phyloP scores from a whole-genome alignment of 2,888 invertebrate species.

The Meteorus colon region DNA sequence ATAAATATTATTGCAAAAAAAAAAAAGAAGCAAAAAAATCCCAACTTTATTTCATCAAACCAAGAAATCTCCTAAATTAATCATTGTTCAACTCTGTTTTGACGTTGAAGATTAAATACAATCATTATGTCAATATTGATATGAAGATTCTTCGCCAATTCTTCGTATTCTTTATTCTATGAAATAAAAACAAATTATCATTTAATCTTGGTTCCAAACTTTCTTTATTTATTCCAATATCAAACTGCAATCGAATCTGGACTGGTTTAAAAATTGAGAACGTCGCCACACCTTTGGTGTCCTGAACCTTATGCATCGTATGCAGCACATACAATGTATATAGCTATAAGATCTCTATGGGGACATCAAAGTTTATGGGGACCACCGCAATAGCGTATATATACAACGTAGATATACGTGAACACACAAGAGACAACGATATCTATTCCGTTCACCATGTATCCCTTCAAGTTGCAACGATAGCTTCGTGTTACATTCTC shows the following conservation, averaged over 20 bases:
- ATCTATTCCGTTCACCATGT: slow-evolving; percentile 8
- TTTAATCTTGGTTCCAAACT: not conserved
- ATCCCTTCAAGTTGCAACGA: slow-evolving; percentile 21
- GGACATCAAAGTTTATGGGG: slow-evolving; percentile 40
- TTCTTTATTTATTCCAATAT: not conserved
- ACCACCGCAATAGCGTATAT: slow-evolving; percentile 35
- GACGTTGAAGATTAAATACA: not conserved
- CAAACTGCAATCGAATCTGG: not conserved
- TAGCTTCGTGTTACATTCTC: not conserved
- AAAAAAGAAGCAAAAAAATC: not conserved
- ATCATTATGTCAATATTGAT: slow-evolving; percentile 2
- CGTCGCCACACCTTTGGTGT: slow-evolving; percentile 25
- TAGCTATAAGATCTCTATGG: slow-evolving; percentile 22
- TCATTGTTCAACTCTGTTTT: not conserved
- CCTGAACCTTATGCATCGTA: slow-evolving; percentile 27
- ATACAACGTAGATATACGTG: not conserved
- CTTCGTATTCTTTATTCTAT: not conserved
- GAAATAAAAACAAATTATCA: not conserved
- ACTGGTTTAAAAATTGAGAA: not conserved
- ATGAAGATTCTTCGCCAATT: not conserved
- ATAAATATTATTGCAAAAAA: slow-evolving; percentile 7
- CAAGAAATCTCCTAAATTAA: not conserved
- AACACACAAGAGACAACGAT: not conserved
- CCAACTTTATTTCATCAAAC: slow-evolving; percentile 7
- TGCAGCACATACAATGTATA: slow-evolving; percentile 18